A percentile compares a stretch with the other conserved stretches of the same genome.
Evolutionary conservation across 2,888 invertebrate species (phyloP).

Genomic region (Lymantria dispar): DNA sequence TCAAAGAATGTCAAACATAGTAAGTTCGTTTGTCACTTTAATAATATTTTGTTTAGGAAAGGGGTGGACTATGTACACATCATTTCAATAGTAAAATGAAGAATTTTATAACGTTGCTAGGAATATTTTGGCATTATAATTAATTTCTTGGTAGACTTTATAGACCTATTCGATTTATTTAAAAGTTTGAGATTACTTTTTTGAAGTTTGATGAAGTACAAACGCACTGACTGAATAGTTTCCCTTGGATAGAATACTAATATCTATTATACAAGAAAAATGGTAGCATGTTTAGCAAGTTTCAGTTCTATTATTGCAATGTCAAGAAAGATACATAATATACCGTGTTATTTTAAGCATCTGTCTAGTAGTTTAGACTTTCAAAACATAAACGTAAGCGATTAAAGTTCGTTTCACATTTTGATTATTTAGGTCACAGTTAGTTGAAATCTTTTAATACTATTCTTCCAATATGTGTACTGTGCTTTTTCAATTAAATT

Average conservation of each 20-base stretch:
- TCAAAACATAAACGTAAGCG: conserved; percentile 37
- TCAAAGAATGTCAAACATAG: conserved; percentile 89
- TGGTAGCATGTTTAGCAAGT: too few species aligned
- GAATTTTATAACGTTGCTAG: not conserved
- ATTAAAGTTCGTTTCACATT: conserved; percentile 31
- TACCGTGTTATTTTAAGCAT: not conserved
- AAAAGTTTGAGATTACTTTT: conserved; percentile 38
- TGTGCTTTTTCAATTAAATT: not conserved
- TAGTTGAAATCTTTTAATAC: conserved; percentile 1
- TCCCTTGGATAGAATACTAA: not conserved
- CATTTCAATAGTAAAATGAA: not conserved
- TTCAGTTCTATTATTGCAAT: not conserved
- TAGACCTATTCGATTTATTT: not conserved
- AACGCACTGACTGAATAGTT: not conserved
- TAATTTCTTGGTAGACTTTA: not conserved
- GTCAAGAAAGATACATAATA: not conserved
- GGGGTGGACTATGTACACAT: not conserved
- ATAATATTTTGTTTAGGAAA: conserved; percentile 14
- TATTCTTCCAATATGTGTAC: conserved; percentile 3
- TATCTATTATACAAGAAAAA: not conserved
- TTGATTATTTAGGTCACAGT: conserved; percentile 32
- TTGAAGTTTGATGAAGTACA: conserved; percentile 22
- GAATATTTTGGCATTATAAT: not conserved
- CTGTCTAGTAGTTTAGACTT: conserved; percentile 20
- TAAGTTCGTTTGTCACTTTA: conserved; percentile 74